Percentiles rank a stretch among this genome's conserved stretches.
These are phyloP conservation scores for Lepisosteus osseus DNA, from an alignment of 2,113 vertebrate species.

Conservation along the genomic window DNA sequence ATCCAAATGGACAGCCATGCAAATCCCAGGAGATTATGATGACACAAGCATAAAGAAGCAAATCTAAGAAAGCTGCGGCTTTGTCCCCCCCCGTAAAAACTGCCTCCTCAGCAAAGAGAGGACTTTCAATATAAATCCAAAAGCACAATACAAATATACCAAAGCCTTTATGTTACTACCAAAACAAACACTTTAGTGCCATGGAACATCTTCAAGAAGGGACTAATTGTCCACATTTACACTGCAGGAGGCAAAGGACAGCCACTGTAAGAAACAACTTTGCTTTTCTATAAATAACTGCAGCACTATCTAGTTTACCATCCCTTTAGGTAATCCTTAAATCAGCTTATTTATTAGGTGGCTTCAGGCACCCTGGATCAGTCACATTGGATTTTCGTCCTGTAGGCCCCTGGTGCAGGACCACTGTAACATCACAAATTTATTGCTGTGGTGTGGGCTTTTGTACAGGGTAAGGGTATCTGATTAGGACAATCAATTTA, in stretches of 20 bases:
- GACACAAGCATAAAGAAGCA: conserved; percentile 47
- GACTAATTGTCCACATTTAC: neutral
- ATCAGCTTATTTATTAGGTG: conserved; percentile 56
- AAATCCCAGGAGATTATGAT: conserved; percentile 41
- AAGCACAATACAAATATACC: neutral
- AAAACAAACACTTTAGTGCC: neutral
- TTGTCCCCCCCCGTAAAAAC: conserved; percentile 24
- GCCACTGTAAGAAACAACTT: neutral
- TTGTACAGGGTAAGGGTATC: neutral
- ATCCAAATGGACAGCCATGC: conserved; percentile 11
- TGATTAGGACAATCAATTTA: too few relatives aligned
- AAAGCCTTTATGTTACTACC: neutral
- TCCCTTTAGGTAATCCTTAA: conserved; percentile 53
- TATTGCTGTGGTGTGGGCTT: neutral
- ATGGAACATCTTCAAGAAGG: neutral
- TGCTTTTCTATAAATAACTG: conserved; percentile 1
- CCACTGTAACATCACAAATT: neutral
- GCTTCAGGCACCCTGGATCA: conserved; percentile 28
- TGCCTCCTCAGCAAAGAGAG: conserved; percentile 25
- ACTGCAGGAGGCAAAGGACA: neutral
- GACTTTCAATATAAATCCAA: neutral
- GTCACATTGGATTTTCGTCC: conserved; percentile 15
- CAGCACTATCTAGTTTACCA: conserved; percentile 25
- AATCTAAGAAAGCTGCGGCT: conserved; percentile 46
- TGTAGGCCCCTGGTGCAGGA: neutral